phyloP scores from a whole-genome alignment of 2,113 vertebrate species.

The Myanophis thanlyinensis region DNA sequence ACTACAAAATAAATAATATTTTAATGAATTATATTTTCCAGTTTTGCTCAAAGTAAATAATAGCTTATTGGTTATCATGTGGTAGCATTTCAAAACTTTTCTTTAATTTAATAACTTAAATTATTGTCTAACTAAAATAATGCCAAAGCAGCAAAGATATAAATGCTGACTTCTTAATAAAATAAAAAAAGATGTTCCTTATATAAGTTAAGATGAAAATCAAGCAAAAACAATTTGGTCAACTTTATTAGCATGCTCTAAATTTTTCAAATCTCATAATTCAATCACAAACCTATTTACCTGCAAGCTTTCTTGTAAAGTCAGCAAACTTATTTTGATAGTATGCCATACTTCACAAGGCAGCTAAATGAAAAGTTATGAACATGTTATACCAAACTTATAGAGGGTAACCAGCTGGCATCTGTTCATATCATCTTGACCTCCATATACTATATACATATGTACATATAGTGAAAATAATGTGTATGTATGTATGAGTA shows the following conservation, averaged over 20 bases:
- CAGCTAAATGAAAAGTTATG: neutral
- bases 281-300: neutral
- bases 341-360: neutral
- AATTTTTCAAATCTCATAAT: neutral
- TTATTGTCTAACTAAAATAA: conserved; percentile 30
- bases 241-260: neutral
- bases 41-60: conserved; percentile 52
- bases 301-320: neutral
- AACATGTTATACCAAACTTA: neutral
- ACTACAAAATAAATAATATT: conserved; percentile 54
- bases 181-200: conserved; percentile 51
- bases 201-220: neutral
- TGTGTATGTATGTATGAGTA: neutral
- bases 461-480: no score
- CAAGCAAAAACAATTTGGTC: neutral
- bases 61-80: conserved; percentile 43
- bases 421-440: neutral
- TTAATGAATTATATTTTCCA: conserved; percentile 58
- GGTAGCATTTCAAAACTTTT: conserved; percentile 19
- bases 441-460: no score
- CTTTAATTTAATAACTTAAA: conserved; percentile 23
- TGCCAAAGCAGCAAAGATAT: conserved; percentile 48
- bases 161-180: conserved; percentile 58
- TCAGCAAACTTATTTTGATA: neutral
- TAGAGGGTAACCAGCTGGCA: neutral